Percentiles rank a stretch among this genome's conserved stretches.
These are phyloP conservation scores for Myotis yumanensis DNA, from an alignment of 2,113 vertebrate genomes.

Conservation along the genomic window DNA sequence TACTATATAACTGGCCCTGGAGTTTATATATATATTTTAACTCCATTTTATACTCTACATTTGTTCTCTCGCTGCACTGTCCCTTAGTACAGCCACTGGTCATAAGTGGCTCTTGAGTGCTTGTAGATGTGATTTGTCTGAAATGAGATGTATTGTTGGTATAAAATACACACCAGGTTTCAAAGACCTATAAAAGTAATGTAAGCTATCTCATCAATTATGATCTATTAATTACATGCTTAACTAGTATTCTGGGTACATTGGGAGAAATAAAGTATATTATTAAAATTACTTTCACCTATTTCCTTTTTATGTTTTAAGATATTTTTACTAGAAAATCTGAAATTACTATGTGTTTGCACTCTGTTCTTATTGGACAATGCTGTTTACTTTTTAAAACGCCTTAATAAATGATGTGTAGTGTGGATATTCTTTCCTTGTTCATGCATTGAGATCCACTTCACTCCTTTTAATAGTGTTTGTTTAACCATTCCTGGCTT, in stretches of 20 bases:
- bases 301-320: conserved; percentile 6
- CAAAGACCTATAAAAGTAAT: neutral
- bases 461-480: neutral
- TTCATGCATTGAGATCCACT: neutral
- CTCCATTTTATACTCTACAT: neutral
- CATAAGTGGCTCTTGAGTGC: neutral
- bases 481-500: neutral
- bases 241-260: neutral
- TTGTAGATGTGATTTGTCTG: neutral
- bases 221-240: neutral
- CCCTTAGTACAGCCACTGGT: neutral
- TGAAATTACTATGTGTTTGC: neutral
- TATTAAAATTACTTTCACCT: conserved; percentile 23
- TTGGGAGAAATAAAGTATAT: neutral
- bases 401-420: neutral
- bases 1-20: neutral
- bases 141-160: neutral
- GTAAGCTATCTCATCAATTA: neutral
- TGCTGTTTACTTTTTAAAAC: neutral
- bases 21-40: too few species aligned
- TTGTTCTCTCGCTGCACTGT: neutral
- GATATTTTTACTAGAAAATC: conserved; percentile 15
- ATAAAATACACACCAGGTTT: neutral
- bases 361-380: neutral
- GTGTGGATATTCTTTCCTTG: neutral